Evolutionary conservation across 2,797 vertebrate genomes (phyloP).

Genomic region (Hephaestus fuliginosus): DNA sequence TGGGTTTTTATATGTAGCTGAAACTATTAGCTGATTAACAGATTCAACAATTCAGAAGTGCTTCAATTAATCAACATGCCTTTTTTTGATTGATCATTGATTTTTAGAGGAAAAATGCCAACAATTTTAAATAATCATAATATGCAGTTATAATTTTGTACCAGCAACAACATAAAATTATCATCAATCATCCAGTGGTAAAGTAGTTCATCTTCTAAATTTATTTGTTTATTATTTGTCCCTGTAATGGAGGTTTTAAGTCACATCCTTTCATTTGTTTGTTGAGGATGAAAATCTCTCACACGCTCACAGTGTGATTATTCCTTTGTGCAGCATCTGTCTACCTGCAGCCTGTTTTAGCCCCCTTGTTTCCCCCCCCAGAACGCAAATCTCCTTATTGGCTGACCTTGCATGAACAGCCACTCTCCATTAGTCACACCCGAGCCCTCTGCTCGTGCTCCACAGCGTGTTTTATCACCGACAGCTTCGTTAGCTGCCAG

Average conservation of each 20-base stretch:
- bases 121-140: neutral
- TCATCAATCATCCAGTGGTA: neutral
- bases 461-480: conserved; percentile 50
- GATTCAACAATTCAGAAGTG: too few relatives aligned
- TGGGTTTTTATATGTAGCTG: neutral
- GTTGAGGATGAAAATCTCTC: neutral
- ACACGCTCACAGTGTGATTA: neutral
- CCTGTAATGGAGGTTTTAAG: neutral
- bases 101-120: neutral
- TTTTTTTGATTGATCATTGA: neutral
- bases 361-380: neutral
- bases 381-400: conserved; percentile 33
- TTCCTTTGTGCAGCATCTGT: neutral
- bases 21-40: neutral
- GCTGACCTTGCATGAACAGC: conserved; percentile 52
- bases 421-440: conserved; percentile 52
- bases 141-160: neutral
- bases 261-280: neutral
- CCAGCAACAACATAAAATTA: neutral
- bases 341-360: conserved; percentile 13
- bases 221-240: neutral
- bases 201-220: neutral
- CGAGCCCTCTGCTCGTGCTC: conserved; percentile 32
- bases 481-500: conserved; percentile 43
- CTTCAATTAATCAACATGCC: neutral